A percentile compares a stretch with the other conserved stretches of the same genome.
Conservation (phyloP, 2,888 invertebrate genomes). For the Mythimna ferrago region DNA sequence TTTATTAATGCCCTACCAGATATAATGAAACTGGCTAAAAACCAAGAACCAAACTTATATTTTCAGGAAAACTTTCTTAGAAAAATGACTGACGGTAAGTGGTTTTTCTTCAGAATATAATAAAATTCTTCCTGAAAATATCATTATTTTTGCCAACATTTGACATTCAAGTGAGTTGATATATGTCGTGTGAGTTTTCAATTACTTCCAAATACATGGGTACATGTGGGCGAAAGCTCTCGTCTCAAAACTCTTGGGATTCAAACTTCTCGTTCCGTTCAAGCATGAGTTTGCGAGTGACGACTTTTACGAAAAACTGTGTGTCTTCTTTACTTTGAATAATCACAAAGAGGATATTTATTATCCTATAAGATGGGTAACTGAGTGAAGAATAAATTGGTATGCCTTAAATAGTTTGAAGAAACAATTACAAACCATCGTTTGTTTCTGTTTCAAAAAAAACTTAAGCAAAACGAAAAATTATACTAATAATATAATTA, state of each 20-base stretch:
- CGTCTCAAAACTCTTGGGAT: slow-evolving; percentile 49
- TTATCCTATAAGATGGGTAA: slow-evolving; percentile 4
- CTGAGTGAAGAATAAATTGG: neutral
- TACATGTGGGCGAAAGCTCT: slow-evolving; percentile 39
- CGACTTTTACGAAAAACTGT: slow-evolving; percentile 34
- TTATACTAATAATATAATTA: no score
- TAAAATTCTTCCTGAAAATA: slow-evolving; percentile 4
- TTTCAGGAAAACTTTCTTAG: neutral
- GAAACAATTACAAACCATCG: neutral
- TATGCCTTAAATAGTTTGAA: neutral
- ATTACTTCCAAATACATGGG: slow-evolving; percentile 46
- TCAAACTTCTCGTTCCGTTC: slow-evolving; percentile 43
- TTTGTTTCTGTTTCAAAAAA: neutral
- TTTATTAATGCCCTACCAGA: neutral
- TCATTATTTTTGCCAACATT: neutral
- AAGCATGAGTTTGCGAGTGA: slow-evolving; percentile 38
- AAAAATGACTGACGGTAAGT: neutral
- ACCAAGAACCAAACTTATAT: no score
- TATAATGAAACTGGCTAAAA: neutral
- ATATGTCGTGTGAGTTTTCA: slow-evolving; percentile 40
- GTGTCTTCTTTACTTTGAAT: slow-evolving; percentile 27
- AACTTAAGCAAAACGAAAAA: neutral
- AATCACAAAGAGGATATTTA: slow-evolving; percentile 32
- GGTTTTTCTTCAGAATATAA: neutral
- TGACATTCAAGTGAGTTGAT: slow-evolving; percentile 20